Conservation (phyloP, 2,888 invertebrate species). For the Standfussiana lucernea region DNA sequence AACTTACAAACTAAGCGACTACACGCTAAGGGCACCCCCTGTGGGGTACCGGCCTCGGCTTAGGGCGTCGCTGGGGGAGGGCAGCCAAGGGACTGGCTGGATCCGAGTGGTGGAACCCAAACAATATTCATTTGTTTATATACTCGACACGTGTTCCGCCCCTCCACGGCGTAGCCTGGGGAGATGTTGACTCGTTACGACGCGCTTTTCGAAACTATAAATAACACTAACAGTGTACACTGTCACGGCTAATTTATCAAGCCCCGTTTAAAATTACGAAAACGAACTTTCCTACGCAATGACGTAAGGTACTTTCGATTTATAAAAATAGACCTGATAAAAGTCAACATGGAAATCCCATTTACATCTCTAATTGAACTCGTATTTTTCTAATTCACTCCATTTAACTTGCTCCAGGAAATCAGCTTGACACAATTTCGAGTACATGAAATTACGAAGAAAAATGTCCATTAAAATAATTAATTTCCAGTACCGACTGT, state of each 20-base stretch:
- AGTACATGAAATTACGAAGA: slow-evolving; percentile 22
- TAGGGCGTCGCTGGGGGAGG: no score
- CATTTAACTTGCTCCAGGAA: slow-evolving; percentile 24
- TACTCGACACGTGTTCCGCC: not conserved
- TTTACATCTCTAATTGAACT: slow-evolving; percentile 6
- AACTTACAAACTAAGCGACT: no score
- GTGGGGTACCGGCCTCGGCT: no score
- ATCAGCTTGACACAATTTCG: slow-evolving; percentile 25
- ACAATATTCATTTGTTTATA: not conserved
- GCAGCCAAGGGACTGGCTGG: no score
- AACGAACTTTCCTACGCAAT: not conserved
- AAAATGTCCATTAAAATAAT: slow-evolving; percentile 62
- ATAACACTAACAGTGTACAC: not conserved
- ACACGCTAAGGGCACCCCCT: no score
- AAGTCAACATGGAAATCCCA: slow-evolving; percentile 25
- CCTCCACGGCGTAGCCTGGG: not conserved
- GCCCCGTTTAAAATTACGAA: not conserved
- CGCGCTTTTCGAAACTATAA: not conserved
- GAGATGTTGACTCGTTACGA: not conserved
- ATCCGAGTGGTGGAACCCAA: no score
- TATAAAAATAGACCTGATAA: not conserved
- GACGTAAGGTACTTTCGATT: not conserved
- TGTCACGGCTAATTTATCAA: not conserved
- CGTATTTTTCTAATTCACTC: slow-evolving; percentile 24
- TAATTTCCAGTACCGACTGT: slow-evolving; percentile 46